These are phyloP conservation scores for Unio pictorum DNA, from an alignment of 2,888 invertebrate genomes.

Conservation along the genomic window DNA sequence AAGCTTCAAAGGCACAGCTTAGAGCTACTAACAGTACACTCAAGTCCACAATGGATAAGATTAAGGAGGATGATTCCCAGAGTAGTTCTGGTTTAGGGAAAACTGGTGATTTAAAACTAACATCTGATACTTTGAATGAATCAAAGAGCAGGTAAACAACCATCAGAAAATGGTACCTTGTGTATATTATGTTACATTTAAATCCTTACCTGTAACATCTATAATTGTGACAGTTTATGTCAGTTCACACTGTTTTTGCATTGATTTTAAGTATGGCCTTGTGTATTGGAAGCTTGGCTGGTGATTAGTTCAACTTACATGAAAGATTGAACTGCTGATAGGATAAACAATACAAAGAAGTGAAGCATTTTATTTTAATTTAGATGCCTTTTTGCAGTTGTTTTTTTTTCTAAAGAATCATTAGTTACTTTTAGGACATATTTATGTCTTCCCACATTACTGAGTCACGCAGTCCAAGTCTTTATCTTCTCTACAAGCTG, in stretches of 20 bases:
- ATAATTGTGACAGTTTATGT: background rate
- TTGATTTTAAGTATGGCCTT: background rate
- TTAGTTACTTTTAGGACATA: too few species aligned
- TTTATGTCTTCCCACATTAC: too few species aligned
- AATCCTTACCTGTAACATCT: constrained; percentile 2
- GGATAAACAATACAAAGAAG: too few species aligned
- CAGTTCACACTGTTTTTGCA: background rate
- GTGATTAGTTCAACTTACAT: too few species aligned
- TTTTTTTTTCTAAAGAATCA: too few species aligned
- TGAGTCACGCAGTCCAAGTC: too few species aligned
- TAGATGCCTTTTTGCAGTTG: too few species aligned
- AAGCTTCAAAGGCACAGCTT: constrained; percentile 56
- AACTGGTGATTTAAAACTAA: constrained; percentile 38
- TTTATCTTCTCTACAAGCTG: too few species aligned
- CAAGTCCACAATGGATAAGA: constrained; percentile 31
- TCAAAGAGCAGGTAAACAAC: constrained; percentile 39
- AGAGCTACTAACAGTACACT: constrained; percentile 37
- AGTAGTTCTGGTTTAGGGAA: constrained; percentile 39
- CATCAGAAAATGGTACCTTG: background rate
- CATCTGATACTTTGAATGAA: constrained; percentile 40
- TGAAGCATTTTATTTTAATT: too few species aligned
- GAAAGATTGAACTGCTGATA: too few species aligned
- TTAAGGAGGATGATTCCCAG: constrained; percentile 31
- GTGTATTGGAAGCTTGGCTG: background rate
- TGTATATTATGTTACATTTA: background rate